phyloP scores from a whole-genome alignment of 2,113 vertebrate species.

The Syngnathus scovelli region DNA sequence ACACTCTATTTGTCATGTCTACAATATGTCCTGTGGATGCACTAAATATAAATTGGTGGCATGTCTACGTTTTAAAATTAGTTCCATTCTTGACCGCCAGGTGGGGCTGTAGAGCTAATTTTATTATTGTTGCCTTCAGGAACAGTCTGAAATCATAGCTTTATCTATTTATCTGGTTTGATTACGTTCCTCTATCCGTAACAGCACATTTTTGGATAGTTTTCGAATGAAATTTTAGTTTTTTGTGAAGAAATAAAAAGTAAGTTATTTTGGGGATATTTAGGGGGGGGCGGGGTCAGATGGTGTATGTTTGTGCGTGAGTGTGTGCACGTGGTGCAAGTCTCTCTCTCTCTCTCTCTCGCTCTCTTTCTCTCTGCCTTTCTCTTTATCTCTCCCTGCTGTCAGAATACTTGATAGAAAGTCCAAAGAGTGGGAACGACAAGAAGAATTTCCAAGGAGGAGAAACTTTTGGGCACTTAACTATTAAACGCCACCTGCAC shows the following conservation, averaged over 20 bases:
- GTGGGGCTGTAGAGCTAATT: constrained; percentile 20
- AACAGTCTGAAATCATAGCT: background rate
- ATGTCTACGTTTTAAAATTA: background rate
- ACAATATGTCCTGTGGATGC: background rate
- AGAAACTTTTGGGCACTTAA: background rate
- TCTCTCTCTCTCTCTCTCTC: constrained; percentile 22
- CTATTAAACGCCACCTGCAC: background rate
- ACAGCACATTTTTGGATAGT: no score
- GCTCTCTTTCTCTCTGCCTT: constrained; percentile 14
- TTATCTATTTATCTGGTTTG: no score
- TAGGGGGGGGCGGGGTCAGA: no score
- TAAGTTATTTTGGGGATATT: no score
- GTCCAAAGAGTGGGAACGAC: constrained; percentile 33
- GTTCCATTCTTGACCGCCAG: constrained; percentile 30
- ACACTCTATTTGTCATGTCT: constrained; percentile 11
- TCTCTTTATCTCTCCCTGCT: constrained; percentile 13
- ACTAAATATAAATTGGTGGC: background rate
- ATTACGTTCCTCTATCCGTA: no score
- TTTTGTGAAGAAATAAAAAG: no score
- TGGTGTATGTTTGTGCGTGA: no score
- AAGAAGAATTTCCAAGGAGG: constrained; percentile 20
- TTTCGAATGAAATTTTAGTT: no score
- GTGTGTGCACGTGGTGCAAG: no score
- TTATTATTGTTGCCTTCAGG: background rate
- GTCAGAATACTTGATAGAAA: constrained; percentile 51